Evolutionary conservation across 2,888 invertebrate species (phyloP).

Genomic region (Choristoneura rosaceana): DNA sequence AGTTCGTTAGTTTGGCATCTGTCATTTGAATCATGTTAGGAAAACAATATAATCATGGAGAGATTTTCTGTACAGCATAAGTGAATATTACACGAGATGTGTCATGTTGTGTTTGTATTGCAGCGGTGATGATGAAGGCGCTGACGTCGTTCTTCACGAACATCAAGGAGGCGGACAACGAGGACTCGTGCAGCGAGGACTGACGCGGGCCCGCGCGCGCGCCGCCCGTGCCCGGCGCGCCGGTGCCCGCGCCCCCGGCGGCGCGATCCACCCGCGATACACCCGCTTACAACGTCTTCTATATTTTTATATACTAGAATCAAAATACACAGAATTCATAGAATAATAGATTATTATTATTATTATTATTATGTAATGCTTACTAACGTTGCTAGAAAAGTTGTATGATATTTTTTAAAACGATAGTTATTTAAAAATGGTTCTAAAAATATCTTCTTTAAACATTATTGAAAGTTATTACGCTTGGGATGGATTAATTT

Average conservation of each 20-base stretch:
- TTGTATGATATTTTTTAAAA: conserved; percentile 73
- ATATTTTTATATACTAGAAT: conserved; percentile 75
- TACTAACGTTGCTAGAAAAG: conserved; percentile 69
- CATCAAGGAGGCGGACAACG: conserved; percentile 88
- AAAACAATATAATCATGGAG: no score
- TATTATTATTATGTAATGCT: conserved; percentile 61
- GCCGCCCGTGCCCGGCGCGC: conserved; percentile 52
- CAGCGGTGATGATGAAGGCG: conserved; percentile 90
- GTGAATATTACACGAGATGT: no score
- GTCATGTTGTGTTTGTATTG: conserved; percentile 33
- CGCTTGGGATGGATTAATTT: conserved; percentile 39
- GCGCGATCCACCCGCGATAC: conserved; percentile 47
- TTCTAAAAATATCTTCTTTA: conserved; percentile 54
- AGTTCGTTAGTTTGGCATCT: no score
- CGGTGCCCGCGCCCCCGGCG: conserved; percentile 46
- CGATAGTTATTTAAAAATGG: conserved; percentile 66
- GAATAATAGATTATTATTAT: conserved; percentile 58
- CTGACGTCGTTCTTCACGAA: conserved; percentile 90
- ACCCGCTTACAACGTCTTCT: conserved; percentile 58
- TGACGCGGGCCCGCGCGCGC: conserved; percentile 67
- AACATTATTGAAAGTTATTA: conserved; percentile 33
- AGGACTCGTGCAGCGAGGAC: conserved; percentile 83
- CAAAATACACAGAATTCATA: conserved; percentile 64
- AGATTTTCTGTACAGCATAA: no score
- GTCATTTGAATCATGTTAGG: no score